phyloP scores from a whole-genome alignment of 2,888 invertebrate genomes.

The Lomographa bimaculata region DNA sequence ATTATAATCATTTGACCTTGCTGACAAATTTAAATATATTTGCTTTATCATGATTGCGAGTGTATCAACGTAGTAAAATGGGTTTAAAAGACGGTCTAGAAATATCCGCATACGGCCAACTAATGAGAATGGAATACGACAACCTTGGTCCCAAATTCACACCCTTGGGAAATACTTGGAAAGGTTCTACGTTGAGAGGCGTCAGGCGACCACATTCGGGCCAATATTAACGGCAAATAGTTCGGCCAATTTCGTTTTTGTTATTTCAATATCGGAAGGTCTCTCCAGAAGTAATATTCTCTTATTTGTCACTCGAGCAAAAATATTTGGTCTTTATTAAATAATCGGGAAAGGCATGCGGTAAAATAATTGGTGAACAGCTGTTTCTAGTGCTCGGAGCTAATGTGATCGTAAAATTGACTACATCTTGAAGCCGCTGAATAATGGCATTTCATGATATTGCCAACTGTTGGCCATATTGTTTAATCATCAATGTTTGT shows the following conservation, averaged over 20 bases:
- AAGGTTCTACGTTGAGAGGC: conserved; percentile 40
- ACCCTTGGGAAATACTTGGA: conserved; percentile 47
- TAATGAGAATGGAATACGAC: conserved; percentile 51
- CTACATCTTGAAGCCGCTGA: too few relatives aligned
- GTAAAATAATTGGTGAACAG: not conserved
- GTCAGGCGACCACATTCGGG: conserved; percentile 31
- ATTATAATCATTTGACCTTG: too few relatives aligned
- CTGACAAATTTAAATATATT: too few relatives aligned
- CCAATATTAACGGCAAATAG: conserved; percentile 29
- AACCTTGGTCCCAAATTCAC: conserved; percentile 40
- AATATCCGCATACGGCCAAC: conserved; percentile 42
- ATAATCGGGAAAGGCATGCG: conserved; percentile 1
- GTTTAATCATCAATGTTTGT: too few relatives aligned
- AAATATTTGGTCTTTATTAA: conserved; percentile 16
- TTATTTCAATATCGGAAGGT: conserved; percentile 21
- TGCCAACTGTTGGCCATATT: too few relatives aligned
- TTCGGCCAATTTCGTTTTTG: conserved; percentile 24
- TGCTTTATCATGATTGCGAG: too few relatives aligned
- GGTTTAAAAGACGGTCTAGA: too few relatives aligned
- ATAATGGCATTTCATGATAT: too few relatives aligned
- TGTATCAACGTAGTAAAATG: too few relatives aligned
- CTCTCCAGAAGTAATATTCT: conserved; percentile 13
- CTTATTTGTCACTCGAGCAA: conserved; percentile 13
- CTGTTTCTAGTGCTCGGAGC: not conserved
- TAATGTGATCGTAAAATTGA: too few relatives aligned